Base-by-base conservation (phyloP, 1,140 invertebrate genomes). In the Camponotus pennsylvanicus region DNA sequence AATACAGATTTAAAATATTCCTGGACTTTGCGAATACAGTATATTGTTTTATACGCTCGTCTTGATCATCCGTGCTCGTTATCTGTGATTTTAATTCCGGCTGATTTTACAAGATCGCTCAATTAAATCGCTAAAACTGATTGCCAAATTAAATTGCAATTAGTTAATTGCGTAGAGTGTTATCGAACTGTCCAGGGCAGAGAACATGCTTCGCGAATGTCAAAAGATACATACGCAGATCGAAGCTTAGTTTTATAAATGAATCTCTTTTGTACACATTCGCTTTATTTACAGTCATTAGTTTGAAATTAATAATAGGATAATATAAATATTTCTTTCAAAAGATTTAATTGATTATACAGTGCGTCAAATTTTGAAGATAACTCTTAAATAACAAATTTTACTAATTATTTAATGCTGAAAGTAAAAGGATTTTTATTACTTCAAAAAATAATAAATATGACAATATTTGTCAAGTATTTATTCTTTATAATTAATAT, bases 91-190 rank as follows among this genome's bases (percentile, higher is more conserved):
- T 82, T 59, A 82, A 82, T 82, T 73, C 67, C 37, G 37, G 8
- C 3, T 37, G 9, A 82, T 82, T 71, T 71, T 59, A 11, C 27
- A 45, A 69, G 40, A 71, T 80, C 27, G 66, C 49, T 80, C 42
- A 82, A 82, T 82, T 71, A 71, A 82, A 73, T 82, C 67, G 67
- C 79, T 52, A 67, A 79, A 73, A 21, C 18, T 37, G 52, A 82
- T 80, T 27, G 66, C 66, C 71, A 71, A 82, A 82, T 82, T 71
- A 59, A 82, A 82, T 82, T 69, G 67, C 67, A 82, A 82, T 82
- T 71, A 82, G 67, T 32, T 71, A 69, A 82, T 82, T 59, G 79
- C 67, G 45, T 73, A 59, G 52, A 61, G 78, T 42, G 49, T 34
- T 34, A 63, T 55, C 37, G 37, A 71, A 37, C 59, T 18, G 52